Evolutionary conservation across 2,797 vertebrate genomes (phyloP), one percentile per base, ranked within the genome.

Genomic region (Erpetoichthys calabaricus): DNA sequence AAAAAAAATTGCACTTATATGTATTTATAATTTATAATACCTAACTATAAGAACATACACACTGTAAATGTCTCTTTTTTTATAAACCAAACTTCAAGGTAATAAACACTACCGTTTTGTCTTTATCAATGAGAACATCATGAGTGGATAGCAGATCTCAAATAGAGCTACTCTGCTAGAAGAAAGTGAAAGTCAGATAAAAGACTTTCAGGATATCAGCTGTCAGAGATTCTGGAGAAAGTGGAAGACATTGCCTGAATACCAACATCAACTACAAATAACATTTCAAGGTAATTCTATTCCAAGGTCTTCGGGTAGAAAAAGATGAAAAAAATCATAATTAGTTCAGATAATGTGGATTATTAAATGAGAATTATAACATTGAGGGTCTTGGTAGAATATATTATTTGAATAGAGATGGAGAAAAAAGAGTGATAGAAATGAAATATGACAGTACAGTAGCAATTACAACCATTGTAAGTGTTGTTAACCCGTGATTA

Each of bases 111-210:
- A 53, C 44, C 64, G 56, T 8, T 47, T 55, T 63, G 57, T 61
- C 61, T 4, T 60, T 75, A 59, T 60, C 57, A 64, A 68, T 59
- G 57, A 67, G 71, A 67, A 60, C 41, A 42, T 62, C 71, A 56
- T 67, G 65, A 66, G 69, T 61, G 10, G 49, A 64, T 73, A 68
- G 67, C 65, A 56, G 10, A 57, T 63, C 60, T 75, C 62, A 63
- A 71, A 75, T 63, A 70, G 72, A 74, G 70, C 10, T 70, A 70
- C 62, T 63, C 75, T 75, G 69, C 61, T 72, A 68, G 70, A 70
- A 70, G 60, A 75, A 78, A 73, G 62, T 68, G 51, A 62, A 77
- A 78, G 66, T 74, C 68, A 77, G 71, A 73, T 75, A 73, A 76
- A 79, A 79, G 70, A 63, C 63, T 57, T 61, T 59, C 60, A 3